Evolutionary conservation across 2,797 vertebrate species (phyloP), one percentile per base, ranked within the genome.

Genomic region (Xiphophorus birchmanni): DNA sequence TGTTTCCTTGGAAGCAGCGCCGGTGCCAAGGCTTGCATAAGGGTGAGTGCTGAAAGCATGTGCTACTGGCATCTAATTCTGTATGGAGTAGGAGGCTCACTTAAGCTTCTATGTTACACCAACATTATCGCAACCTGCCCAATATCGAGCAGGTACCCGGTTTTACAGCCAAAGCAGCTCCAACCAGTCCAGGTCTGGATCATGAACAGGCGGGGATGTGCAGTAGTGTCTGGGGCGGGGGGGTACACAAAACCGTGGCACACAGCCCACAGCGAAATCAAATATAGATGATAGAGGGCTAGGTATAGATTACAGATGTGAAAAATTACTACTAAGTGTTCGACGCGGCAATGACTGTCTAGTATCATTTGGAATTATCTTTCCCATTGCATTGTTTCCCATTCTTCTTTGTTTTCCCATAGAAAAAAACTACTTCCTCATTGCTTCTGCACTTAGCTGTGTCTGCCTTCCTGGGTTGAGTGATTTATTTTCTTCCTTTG

Each of bases 21-120:
- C 63, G 75, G 79, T 74, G 82, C 82, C 54, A 8, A 76, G 73
- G 80, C 76, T 79, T 78, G 75, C 80, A 80, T 21, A 37, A 65
- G 73, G 77, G 50, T 3, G 29, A 81, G 82, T 73, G 82, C 80
- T 71, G 18, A 88, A 82, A 76, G 74, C 74, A 83, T 86, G 80
- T 56, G 77, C 60, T 81, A 81, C 78, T 78, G 75, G 74, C 76
- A 81, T 89, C 82, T 12, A 18, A 73, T 78, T 74, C 58, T 47
- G 81, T 73, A 69, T 56, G 48, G 82, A 82, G 83, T 52, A 75
- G 73, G 82, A 75, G 82, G 72, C 74, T 73, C 79, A 72, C 69
- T 72, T 78, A 18, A 77, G 75, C 75, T 73, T 77, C 67, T 52
- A 58, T n/a, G 35, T 76, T 73, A 73, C 75, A 81, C 76, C 67